Percentiles rank a stretch among this genome's conserved stretches.
phyloP scores from a whole-genome alignment of 2,888 invertebrate species.

The Trichogramma evanescens region DNA sequence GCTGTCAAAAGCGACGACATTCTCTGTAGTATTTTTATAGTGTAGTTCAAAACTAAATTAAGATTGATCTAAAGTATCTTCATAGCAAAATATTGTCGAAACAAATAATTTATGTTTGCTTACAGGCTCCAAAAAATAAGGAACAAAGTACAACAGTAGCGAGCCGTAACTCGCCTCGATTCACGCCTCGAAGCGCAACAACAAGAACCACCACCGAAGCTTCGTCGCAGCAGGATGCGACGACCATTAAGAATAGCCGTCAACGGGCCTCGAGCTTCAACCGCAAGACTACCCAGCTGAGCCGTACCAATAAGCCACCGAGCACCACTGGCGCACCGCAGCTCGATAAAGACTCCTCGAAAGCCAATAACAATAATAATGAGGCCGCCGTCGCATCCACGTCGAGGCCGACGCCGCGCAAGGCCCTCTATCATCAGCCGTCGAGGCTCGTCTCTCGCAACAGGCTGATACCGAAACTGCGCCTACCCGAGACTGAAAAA shows the following conservation, averaged over 20 bases:
- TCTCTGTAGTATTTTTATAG: no score
- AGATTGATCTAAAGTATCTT: background rate
- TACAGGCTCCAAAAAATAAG: constrained; percentile 6
- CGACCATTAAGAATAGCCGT: constrained; percentile 3
- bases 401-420: no score
- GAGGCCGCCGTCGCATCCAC: background rate
- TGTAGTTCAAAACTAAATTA: no score
- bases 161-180: constrained; percentile 1
- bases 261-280: background rate
- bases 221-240: background rate
- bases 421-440: background rate
- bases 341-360: background rate
- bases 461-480: no score
- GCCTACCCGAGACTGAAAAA: no score
- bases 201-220: background rate
- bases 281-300: no score
- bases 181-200: background rate
- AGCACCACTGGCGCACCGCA: background rate
- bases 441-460: background rate
- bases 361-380: background rate
- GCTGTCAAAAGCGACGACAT: no score
- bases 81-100: background rate
- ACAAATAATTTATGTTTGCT: background rate
- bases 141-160: background rate
- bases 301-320: background rate